Percentiles rank a stretch among this genome's conserved stretches.
Evolutionary conservation across 1,140 invertebrate genomes (phyloP).

Genomic region (Dinothrombium tinctorium): DNA sequence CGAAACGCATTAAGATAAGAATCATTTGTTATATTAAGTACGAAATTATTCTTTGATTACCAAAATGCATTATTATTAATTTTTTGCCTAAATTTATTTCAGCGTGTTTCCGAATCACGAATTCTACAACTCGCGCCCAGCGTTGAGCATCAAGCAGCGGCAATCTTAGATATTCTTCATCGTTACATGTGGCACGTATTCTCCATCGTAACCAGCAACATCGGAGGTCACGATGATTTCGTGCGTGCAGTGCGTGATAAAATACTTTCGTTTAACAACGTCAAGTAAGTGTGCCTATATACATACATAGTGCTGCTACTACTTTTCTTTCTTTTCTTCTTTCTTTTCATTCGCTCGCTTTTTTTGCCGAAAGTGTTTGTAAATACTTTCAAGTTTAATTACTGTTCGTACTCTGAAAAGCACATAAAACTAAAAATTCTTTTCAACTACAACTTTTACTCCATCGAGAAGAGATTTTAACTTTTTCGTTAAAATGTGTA

Average conservation of each 20-base stretch:
- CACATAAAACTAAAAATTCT: background rate
- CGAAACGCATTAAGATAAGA: too few relatives aligned
- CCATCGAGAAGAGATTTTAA: background rate
- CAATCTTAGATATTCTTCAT: slow-evolving; percentile 73
- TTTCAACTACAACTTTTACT: background rate
- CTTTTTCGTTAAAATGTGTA: background rate
- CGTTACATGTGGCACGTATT: slow-evolving; percentile 92
- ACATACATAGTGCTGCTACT: too few relatives aligned
- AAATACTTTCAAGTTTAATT: background rate
- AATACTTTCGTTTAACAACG: slow-evolving; percentile 54
- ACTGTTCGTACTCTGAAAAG: background rate
- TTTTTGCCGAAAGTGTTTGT: background rate
- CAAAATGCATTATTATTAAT: too few relatives aligned
- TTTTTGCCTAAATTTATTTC: too few relatives aligned
- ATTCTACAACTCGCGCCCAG: slow-evolving; percentile 65
- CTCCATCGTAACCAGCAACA: slow-evolving; percentile 52
- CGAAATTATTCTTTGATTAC: too few relatives aligned
- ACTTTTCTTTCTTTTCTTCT: too few relatives aligned
- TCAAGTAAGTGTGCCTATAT: slow-evolving; percentile 32
- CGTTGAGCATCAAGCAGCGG: slow-evolving; percentile 71
- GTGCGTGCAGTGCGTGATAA: slow-evolving; percentile 68
- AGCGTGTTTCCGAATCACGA: slow-evolving; percentile 17
- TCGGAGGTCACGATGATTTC: slow-evolving; percentile 81
- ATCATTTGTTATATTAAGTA: too few relatives aligned
- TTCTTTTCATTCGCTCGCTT: too few relatives aligned